Evolutionary conservation across 2,797 vertebrate species (phyloP).

Genomic region (Anabacerthia variegaticeps): DNA sequence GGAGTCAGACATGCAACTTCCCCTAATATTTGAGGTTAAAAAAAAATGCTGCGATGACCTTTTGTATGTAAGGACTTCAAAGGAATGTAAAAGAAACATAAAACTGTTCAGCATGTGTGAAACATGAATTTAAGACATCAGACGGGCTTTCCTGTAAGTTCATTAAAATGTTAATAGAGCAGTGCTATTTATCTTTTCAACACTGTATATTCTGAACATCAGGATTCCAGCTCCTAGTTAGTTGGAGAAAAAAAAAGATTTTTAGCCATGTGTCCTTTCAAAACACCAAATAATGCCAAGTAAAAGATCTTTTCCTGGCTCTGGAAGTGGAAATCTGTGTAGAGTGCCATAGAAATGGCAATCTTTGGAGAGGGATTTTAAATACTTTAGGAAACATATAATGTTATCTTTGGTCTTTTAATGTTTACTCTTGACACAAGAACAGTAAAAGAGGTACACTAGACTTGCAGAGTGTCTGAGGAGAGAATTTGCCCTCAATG

Average conservation of each 20-base stretch:
- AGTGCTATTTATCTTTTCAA: constrained; percentile 28
- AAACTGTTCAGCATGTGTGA: constrained; percentile 10
- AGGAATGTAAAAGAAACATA: neutral
- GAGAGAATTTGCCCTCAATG: neutral
- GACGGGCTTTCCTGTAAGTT: neutral
- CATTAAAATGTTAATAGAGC: neutral
- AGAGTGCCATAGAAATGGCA: neutral
- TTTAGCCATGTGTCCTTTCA: neutral
- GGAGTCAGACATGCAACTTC: neutral
- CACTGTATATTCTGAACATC: neutral
- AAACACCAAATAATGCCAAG: neutral
- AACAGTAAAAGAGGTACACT: neutral
- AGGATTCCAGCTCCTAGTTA: neutral
- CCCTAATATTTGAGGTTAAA: neutral
- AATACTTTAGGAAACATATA: neutral
- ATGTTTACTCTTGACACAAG: neutral
- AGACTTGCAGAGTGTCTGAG: neutral
- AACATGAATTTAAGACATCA: neutral
- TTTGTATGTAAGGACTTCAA: neutral
- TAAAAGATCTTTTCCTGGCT: neutral
- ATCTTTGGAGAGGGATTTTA: neutral
- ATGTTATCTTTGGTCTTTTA: neutral
- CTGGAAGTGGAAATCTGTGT: neutral
- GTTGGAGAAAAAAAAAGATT: neutral
- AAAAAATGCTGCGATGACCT: neutral